Percentiles rank a stretch among this genome's conserved stretches.
Conservation (phyloP, 2,888 invertebrate species). For the Nineta flava region DNA sequence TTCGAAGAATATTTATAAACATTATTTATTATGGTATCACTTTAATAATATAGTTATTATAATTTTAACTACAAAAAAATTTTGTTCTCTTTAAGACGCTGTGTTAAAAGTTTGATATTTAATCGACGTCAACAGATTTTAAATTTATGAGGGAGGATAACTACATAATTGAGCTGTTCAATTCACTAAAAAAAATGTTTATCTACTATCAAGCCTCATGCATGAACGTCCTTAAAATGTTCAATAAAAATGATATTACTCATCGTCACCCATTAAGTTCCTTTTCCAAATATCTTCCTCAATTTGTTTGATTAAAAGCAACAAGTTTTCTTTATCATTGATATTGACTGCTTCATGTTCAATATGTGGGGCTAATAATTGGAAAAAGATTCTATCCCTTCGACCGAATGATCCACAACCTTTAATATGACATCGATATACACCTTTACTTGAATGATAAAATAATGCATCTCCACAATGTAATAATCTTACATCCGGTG, state of each 20-base stretch:
- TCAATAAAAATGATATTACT: background rate
- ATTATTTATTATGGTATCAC: too few species aligned
- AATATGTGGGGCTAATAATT: constrained; percentile 1
- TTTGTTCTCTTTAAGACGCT: too few species aligned
- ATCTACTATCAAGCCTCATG: too few species aligned
- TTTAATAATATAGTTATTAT: too few species aligned
- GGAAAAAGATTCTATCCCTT: constrained; percentile 5
- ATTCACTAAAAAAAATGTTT: too few species aligned
- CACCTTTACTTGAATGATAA: constrained; percentile 5
- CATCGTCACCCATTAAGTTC: background rate
- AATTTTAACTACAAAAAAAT: too few species aligned
- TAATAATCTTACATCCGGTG: background rate
- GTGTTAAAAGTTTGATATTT: too few species aligned
- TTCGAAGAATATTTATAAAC: too few species aligned
- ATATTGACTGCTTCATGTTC: constrained; percentile 1
- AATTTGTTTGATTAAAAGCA: background rate
- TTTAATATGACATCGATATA: constrained; percentile 2
- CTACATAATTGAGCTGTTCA: too few species aligned
- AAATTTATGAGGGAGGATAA: too few species aligned
- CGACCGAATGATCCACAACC: constrained; percentile 1
- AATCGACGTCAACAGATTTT: too few species aligned
- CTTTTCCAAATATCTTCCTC: background rate
- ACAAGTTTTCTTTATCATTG: background rate
- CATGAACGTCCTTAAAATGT: too few species aligned
- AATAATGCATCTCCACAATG: background rate